Evolutionary conservation across 2,797 vertebrate species (phyloP).

Genomic region (Tolypeutes matacus): DNA sequence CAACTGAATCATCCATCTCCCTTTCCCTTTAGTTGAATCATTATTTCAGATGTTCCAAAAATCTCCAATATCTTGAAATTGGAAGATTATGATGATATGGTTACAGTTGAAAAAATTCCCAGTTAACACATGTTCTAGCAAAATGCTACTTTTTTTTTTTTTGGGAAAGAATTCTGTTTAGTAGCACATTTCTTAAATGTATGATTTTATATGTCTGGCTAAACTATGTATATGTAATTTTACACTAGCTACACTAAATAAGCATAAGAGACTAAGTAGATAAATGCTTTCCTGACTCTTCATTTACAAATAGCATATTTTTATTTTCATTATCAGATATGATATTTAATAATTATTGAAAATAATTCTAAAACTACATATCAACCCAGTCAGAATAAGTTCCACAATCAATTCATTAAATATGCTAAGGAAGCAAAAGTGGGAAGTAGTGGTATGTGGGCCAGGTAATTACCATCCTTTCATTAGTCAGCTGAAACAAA

Average conservation of each 20-base stretch:
- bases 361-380: neutral
- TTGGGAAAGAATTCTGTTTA: constrained; percentile 22
- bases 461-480: neutral
- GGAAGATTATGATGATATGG: neutral
- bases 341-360: neutral
- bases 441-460: too few relatives aligned
- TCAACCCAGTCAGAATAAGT: neutral
- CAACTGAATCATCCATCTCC: neutral
- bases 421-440: neutral
- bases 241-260: neutral
- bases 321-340: constrained; percentile 32
- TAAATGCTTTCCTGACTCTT: neutral
- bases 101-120: constrained; percentile 1
- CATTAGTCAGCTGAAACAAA: neutral
- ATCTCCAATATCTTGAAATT: constrained; percentile 36
- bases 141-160: constrained; percentile 53
- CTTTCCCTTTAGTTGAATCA: constrained; percentile 33
- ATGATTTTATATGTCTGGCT: neutral
- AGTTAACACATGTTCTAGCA: neutral
- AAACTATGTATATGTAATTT: neutral
- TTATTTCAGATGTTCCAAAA: constrained; percentile 55
- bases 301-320: neutral
- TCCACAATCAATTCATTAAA: neutral
- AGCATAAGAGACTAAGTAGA: neutral
- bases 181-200: constrained; percentile 21